Evolutionary conservation across 2,113 vertebrate genomes (phyloP).

Genomic region (Ceyx margarethae): DNA sequence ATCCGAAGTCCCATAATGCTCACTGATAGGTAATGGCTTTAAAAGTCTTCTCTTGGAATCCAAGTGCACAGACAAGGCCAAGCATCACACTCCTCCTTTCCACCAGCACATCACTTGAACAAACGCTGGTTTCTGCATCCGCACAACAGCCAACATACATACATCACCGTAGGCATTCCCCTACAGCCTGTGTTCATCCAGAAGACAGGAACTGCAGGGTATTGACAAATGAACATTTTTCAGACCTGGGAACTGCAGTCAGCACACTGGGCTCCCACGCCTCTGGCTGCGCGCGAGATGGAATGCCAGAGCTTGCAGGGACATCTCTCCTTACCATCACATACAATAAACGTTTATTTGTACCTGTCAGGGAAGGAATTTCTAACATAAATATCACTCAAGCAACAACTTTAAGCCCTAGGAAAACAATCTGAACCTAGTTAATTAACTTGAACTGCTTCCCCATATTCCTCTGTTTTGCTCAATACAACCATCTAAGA

Average conservation of each 20-base stretch:
- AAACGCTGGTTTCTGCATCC: background rate
- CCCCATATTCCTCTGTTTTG: background rate
- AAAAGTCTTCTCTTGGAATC: background rate
- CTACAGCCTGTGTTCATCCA: background rate
- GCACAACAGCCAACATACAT: background rate
- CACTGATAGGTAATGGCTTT: background rate
- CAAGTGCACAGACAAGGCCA: background rate
- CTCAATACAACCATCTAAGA: constrained; percentile 16
- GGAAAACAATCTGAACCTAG: constrained; percentile 37
- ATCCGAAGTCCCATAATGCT: background rate
- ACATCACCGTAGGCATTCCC: rapidly evolving
- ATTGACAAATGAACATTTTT: background rate
- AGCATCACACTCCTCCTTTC: background rate
- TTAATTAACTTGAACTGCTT: constrained; percentile 38
- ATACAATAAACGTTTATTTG: constrained; percentile 47
- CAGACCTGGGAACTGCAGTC: background rate
- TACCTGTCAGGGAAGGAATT: constrained; percentile 60
- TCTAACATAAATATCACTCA: constrained; percentile 45
- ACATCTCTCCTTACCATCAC: constrained; percentile 17
- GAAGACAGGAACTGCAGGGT: background rate
- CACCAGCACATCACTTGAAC: background rate
- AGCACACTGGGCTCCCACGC: background rate
- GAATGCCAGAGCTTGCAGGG: constrained; percentile 46
- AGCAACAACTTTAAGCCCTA: background rate
- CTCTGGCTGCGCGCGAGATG: background rate